Evolutionary conservation across 2,888 invertebrate genomes (phyloP), one percentile per base, ranked within the genome.

Genomic region (Microplitis manilae): DNA sequence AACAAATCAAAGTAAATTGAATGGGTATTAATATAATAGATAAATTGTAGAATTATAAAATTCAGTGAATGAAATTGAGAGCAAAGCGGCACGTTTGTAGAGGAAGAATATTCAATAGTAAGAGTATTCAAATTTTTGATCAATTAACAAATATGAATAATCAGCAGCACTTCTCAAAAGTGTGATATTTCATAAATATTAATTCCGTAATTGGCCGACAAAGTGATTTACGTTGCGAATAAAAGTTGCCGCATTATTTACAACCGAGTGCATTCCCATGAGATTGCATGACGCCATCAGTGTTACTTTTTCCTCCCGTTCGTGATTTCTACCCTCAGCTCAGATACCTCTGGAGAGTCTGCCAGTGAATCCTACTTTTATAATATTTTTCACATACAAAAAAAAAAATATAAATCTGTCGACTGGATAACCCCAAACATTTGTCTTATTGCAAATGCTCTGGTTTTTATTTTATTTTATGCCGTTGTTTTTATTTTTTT

Each of bases 121-220:
- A 30, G 30, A 30, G 30, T 30, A 30, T 30, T 30, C 1, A 30
- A 30, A 30, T 30, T 30, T 30, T 30, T 30, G 30, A 30, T 7
- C 39, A 40, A 39, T 39, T 68, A 50, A 38, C n/a, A 67, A 73
- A 50, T 5, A 2, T 38, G 40, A 39, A 30, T 59, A 70, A 68
- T 69, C 68, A 13, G 9, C 60, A 62, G 20, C 62, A 30, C 41
- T 68, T 20, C 40, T 68, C 17, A 68, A 69, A 41, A 62, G 61
- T 50, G 20, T 64, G 75, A 62, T 30, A 30, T 30, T 60, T 82
- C 84, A 85, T 87, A 87, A 85, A 87, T 87, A 87, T 87, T 87
- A 87, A 87, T 87, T 83, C 85, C 85, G 85, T 87, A 88, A 88
- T 87, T 87, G 85, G 85, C 82, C 84, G 68, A 80, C 85, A 83